Percentiles rank a stretch among this genome's conserved stretches.
Conservation (phyloP, 2,797 vertebrate genomes). For the Lepilemur septentrionalis region DNA sequence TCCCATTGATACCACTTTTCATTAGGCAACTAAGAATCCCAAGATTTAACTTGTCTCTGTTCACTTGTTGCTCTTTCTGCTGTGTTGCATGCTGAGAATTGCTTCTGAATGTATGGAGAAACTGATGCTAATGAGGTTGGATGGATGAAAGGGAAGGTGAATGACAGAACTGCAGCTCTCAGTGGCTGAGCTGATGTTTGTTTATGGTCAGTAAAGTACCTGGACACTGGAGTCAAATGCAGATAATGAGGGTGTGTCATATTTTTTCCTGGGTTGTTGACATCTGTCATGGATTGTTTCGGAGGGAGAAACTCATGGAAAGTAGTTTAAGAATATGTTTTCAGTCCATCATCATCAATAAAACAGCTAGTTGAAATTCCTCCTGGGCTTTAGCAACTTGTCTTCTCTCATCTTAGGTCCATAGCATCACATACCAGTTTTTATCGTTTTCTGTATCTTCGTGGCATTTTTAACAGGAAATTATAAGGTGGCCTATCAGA, state of each 20-base stretch:
- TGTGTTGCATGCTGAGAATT: not conserved
- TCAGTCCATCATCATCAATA: not conserved
- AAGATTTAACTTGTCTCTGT: not conserved
- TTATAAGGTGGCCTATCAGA: slow-evolving; percentile 4
- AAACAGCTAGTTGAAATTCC: slow-evolving; percentile 27
- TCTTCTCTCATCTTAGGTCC: not conserved
- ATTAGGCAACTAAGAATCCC: not conserved
- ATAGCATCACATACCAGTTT: not conserved
- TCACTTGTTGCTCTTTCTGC: not conserved
- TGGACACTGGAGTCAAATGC: not conserved
- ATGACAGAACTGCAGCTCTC: not conserved
- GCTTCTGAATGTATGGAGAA: not conserved
- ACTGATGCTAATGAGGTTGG: not conserved
- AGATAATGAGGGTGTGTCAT: not conserved
- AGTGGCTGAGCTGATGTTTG: not conserved
- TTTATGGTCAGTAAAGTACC: not conserved
- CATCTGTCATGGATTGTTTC: not conserved
- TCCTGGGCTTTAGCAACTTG: not conserved
- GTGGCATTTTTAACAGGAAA: slow-evolving; percentile 6
- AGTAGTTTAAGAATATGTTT: not conserved
- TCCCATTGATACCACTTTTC: not conserved
- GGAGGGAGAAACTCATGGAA: not conserved
- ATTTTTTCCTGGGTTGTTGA: not conserved
- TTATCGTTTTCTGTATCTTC: not conserved
- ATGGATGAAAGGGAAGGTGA: not conserved